phyloP scores from a whole-genome alignment of 2,113 vertebrate species.

The Datnioides undecimradiatus region DNA sequence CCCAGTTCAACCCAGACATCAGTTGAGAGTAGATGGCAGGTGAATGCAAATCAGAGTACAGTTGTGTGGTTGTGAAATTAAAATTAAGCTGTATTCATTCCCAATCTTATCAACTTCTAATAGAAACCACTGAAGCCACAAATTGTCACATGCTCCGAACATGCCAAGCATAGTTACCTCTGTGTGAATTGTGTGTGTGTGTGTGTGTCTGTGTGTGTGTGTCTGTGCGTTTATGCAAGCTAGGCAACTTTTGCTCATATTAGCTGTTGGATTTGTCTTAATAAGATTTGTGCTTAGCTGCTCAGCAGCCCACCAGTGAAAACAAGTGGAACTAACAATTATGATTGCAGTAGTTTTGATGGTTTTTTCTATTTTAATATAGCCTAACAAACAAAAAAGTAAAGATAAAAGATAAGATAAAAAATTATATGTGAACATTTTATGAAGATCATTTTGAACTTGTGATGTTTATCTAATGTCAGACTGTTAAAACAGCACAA shows the following conservation, averaged over 20 bases:
- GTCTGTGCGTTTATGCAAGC: background rate
- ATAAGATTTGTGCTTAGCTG: conserved; percentile 23
- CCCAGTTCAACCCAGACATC: background rate
- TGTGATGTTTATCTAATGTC: no score
- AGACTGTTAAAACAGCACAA: background rate
- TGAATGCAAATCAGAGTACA: conserved; percentile 47
- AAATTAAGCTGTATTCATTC: conserved; percentile 50
- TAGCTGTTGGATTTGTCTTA: conserved; percentile 8
- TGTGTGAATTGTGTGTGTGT: conserved; percentile 1
- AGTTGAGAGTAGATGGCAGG: background rate
- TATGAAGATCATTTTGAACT: background rate
- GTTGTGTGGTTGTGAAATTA: conserved; percentile 35
- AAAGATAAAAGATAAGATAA: background rate
- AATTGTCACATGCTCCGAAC: conserved; percentile 58
- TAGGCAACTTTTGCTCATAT: conserved; percentile 13
- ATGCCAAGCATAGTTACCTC: conserved; percentile 38
- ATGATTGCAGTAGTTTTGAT: background rate
- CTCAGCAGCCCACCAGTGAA: conserved; percentile 6
- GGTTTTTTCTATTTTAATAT: no score
- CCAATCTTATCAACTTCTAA: conserved; percentile 43
- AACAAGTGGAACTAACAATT: conserved; percentile 1
- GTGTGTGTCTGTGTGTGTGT: conserved; percentile 15
- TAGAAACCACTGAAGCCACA: conserved; percentile 56
- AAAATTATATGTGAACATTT: background rate
- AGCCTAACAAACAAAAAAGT: background rate